Evolutionary conservation across 2,888 invertebrate species (phyloP), one percentile per base, ranked within the genome.

Genomic region (Euzophera pinguis): DNA sequence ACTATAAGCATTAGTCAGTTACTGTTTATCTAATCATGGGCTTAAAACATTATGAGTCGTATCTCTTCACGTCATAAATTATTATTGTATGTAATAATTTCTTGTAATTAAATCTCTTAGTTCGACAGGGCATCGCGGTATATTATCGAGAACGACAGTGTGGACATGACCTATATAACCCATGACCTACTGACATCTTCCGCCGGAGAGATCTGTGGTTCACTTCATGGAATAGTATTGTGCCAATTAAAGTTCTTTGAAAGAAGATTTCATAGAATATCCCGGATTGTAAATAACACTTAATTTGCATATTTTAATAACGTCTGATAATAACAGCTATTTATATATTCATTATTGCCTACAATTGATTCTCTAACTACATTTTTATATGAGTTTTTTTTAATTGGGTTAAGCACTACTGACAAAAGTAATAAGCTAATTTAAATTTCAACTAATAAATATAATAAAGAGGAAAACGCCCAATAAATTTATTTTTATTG

Each of bases 91-190:
- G 45, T 45, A 45, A 45, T 45, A 45, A n/a, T 32, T 45, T 45
- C 45, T 45, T 32, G 45, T 45, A 45, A 45, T 45, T 45, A 45
- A 45, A 45, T 45, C 45, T 34, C 10, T 32, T 5, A 14, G 32
- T 8, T 32, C 45, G 8, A 3, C 10, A 13, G 16, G 16, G 14
- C 16, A 32, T 29, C 14, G 14, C 32, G 45, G 32, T 10, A 1
- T 10, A 10, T 32, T 16, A 45, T 32, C 32, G 1, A 10, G 2
- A 16, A 16, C 27, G 43, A 43, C 43, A 43, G 10, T 10, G 14
- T 32, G 3, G 39, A 16, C 16, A 10, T 13, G 39, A 14, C 39
- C 16, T 4, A 39, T 2, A 10, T 13, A 16, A 14, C 39, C 16
- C 10, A 39, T 2, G 39, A 39, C 14, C 32, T 13, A 9, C 29